Base-by-base conservation (phyloP, 2,888 invertebrate genomes). In the Phengaris alcon region DNA sequence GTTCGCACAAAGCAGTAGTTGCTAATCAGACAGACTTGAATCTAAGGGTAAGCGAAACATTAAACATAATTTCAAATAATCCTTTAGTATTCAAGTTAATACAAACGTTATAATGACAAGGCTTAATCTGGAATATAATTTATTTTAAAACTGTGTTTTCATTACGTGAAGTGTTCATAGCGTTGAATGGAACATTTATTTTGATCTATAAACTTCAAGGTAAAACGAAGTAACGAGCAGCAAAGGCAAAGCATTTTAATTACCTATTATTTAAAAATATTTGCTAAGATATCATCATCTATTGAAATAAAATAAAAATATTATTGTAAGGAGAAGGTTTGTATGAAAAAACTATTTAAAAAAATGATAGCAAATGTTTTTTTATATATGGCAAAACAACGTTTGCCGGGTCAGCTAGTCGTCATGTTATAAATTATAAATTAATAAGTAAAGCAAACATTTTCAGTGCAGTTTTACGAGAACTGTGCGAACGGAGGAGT, bases 181-280 rank as follows among this genome's bases (percentile, higher is more conserved):
- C 48, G n/a, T 70, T 51, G 70, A 70, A 70, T 22, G 13, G 54
- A 72, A 35, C 13, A 35, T 54, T 54, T 22, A 54, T 72, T 72
- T 72, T 22, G 52, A 52, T 13, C 6, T 13, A 22, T 22, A 22
- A 22, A 35, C 22, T 52, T 22, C 5, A 54, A 72, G 35, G 52
- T 15, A 52, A 54, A 72, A 35, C 44, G 22, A 54, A 52, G 54
- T 52, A 52, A 72, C 54, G 12, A 72, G 52, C 12, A 22, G 35
- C 51, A 12, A 12, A 70, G 51, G 51, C 10, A 12, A 15, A 70
- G 9, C 51, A 22, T 51, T 70, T 51, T 51, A 48, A 51, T 70
- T 22, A 35, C 35, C 35, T 35, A 35, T 5, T 10, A 59, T 10
- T 59, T 9, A 59, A 57, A 22, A 22, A 22, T 22, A 15, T 59